A percentile compares a stretch with the other conserved stretches of the same genome.
Conservation (phyloP, 2,888 invertebrate genomes). For the Hedya salicella region DNA sequence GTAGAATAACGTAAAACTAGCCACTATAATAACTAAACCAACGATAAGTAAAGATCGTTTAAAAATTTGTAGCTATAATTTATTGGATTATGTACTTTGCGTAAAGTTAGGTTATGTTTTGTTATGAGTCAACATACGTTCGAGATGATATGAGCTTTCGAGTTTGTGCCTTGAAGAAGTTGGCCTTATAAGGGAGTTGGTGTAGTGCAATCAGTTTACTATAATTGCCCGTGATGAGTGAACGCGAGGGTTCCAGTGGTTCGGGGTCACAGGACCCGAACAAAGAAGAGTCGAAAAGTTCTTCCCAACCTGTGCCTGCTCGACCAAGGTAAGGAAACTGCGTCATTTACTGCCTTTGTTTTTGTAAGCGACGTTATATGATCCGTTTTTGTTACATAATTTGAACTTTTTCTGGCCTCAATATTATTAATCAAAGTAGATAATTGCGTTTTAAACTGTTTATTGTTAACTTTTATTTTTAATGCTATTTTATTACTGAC, state of each 20-base stretch:
- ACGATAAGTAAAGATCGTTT: slow-evolving; percentile 21
- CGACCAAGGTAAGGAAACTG: slow-evolving; percentile 64
- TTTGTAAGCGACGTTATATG: slow-evolving; percentile 9
- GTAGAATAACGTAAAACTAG: slow-evolving; percentile 26
- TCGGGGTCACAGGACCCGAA: slow-evolving; percentile 64
- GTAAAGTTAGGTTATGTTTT: slow-evolving; percentile 71
- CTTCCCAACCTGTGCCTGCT: slow-evolving; percentile 69
- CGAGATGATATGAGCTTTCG: slow-evolving; percentile 67
- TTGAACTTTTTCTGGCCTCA: neutral
- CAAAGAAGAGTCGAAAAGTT: slow-evolving; percentile 59
- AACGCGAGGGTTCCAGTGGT: slow-evolving; percentile 67
- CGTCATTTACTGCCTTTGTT: slow-evolving; percentile 1
- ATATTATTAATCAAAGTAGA: neutral
- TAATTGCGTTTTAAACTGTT: no score
- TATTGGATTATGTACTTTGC: slow-evolving; percentile 51
- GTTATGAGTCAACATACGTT: slow-evolving; percentile 65
- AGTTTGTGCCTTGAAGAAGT: slow-evolving; percentile 63
- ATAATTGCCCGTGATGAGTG: slow-evolving; percentile 66
- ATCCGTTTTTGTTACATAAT: slow-evolving; percentile 25
- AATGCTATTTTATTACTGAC: no score
- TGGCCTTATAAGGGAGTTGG: slow-evolving; percentile 45
- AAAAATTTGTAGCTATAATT: slow-evolving; percentile 18
- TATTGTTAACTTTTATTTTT: no score
- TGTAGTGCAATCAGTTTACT: slow-evolving; percentile 55
- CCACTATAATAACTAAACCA: slow-evolving; percentile 30